phyloP scores from a whole-genome alignment of 2,797 vertebrate genomes.

The Dicrostonyx torquatus region DNA sequence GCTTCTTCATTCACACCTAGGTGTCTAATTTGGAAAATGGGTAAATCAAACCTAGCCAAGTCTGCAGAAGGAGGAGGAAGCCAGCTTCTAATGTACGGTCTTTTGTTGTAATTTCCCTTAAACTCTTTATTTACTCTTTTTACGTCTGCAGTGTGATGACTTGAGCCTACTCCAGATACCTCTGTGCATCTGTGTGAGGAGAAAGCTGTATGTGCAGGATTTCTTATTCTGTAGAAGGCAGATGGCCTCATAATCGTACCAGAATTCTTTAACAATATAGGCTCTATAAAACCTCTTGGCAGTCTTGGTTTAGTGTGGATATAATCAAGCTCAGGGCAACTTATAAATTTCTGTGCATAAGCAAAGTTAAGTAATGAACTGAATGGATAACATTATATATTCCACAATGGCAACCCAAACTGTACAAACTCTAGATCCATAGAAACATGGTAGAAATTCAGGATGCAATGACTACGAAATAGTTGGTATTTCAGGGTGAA shows the following conservation, averaged over 20 bases:
- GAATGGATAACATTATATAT: background rate
- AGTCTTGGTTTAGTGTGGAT: background rate
- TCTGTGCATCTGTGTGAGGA: background rate
- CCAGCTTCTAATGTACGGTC: too few species aligned
- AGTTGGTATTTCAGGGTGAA: background rate
- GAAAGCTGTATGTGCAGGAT: background rate
- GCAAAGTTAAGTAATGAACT: background rate
- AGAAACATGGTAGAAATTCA: background rate
- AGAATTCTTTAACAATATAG: background rate
- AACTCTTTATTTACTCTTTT: background rate
- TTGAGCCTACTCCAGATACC: background rate
- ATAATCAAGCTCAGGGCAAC: background rate
- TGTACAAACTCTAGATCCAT: background rate
- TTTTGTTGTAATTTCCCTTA: background rate
- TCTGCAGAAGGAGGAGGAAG: background rate
- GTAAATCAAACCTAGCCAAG: background rate
- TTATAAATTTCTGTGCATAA: conserved; percentile 17
- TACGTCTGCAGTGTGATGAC: background rate
- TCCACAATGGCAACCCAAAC: background rate
- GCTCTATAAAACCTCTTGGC: conserved; percentile 12
- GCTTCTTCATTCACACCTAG: background rate
- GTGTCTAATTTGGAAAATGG: background rate
- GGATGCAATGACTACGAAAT: background rate
- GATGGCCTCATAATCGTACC: background rate
- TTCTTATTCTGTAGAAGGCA: background rate